Conservation (phyloP, 2,797 vertebrate species). For the Anableps anableps region DNA sequence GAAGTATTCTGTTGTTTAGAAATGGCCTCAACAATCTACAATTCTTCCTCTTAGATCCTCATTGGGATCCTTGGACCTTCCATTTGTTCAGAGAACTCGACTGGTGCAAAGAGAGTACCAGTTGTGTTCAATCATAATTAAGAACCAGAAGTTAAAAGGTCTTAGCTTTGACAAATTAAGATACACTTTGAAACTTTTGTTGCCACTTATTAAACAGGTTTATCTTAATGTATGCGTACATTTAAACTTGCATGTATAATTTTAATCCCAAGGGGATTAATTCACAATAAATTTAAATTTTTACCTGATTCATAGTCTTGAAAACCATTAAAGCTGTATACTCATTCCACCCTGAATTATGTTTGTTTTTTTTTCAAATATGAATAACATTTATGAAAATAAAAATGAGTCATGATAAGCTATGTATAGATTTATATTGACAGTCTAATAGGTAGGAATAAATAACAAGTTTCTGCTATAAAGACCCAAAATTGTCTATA, state of each 20-base stretch:
- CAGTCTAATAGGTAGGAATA: neutral
- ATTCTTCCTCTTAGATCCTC: neutral
- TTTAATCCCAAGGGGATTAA: neutral
- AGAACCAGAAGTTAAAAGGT: neutral
- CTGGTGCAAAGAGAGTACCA: neutral
- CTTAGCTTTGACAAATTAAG: neutral
- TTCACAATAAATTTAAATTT: neutral
- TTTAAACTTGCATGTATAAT: neutral
- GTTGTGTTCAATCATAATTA: neutral
- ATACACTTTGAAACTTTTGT: neutral
- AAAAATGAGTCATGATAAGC: neutral
- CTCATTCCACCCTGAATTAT: neutral
- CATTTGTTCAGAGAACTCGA: neutral
- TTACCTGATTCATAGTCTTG: neutral
- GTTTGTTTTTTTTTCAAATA: too few relatives aligned
- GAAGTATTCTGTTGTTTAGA: neutral
- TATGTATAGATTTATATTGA: neutral
- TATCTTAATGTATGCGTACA: neutral
- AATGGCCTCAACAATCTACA: neutral
- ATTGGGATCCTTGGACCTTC: neutral
- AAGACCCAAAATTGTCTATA: neutral
- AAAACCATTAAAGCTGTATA: neutral
- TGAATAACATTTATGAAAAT: neutral
- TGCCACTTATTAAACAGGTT: neutral
- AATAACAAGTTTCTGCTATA: neutral